A percentile compares a stretch with the other conserved stretches of the same genome.
Conservation (phyloP, 2,888 invertebrate species). For the Platyscelio sp. region DNA sequence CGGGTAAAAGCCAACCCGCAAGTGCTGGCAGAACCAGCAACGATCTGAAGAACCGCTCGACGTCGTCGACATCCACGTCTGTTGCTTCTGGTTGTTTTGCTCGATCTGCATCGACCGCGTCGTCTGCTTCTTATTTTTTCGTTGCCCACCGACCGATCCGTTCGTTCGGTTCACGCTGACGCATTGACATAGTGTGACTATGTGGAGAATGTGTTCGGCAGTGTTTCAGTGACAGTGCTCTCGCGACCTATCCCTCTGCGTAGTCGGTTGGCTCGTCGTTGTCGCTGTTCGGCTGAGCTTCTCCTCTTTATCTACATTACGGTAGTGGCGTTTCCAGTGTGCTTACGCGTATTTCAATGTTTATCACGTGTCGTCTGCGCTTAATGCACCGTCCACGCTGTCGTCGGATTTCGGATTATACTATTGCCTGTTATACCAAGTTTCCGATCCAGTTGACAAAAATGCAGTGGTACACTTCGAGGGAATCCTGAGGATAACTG, state of each 20-base stretch:
- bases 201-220: conserved; percentile 71
- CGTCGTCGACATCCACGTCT: too few relatives aligned
- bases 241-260: conserved; percentile 70
- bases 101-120: not conserved
- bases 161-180: conserved; percentile 20
- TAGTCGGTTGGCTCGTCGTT: conserved; percentile 55
- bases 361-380: conserved; percentile 79
- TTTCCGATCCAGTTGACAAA: conserved; percentile 71
- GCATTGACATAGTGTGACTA: conserved; percentile 59
- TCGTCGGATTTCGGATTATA: conserved; percentile 76
- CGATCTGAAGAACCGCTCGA: too few relatives aligned
- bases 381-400: conserved; percentile 74
- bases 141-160: not conserved
- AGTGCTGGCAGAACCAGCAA: not conserved
- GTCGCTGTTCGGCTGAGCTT: conserved; percentile 30
- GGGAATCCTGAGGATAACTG: conserved; percentile 77
- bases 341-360: conserved; percentile 69
- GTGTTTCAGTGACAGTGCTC: conserved; percentile 76
- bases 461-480: conserved; percentile 80
- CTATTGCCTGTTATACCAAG: conserved; percentile 11
- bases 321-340: conserved; percentile 58
- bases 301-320: conserved; percentile 36
- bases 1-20: not conserved
- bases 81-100: too few relatives aligned
- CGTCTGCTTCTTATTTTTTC: conserved; percentile 7